Evolutionary conservation across 2,113 vertebrate genomes (phyloP).

Genomic region (Synodontis membranacea): DNA sequence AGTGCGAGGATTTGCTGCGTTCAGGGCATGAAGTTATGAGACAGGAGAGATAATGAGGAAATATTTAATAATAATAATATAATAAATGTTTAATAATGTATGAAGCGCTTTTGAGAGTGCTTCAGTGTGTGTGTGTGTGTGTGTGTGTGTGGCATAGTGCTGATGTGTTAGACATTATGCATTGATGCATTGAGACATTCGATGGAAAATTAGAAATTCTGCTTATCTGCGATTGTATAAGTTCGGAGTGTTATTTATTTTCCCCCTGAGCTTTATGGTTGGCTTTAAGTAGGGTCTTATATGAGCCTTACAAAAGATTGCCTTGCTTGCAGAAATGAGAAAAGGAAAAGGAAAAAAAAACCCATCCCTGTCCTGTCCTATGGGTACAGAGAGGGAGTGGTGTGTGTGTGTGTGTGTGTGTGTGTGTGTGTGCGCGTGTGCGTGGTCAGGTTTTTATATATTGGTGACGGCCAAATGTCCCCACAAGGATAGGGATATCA

Average conservation of each 20-base stretch:
- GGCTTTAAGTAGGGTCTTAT: slow-evolving; percentile 8
- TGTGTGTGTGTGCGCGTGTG: background rate
- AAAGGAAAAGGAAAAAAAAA: background rate
- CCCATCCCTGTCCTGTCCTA: background rate
- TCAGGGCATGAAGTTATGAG: background rate
- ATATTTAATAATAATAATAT: background rate
- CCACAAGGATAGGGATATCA: background rate
- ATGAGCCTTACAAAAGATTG: slow-evolving; percentile 6
- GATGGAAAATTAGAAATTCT: background rate
- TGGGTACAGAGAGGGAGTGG: background rate
- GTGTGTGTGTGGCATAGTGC: background rate
- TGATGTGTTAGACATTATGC: slow-evolving; percentile 5
- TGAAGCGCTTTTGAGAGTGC: background rate
- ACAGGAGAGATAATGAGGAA: background rate
- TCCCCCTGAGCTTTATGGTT: background rate
- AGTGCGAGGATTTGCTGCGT: background rate
- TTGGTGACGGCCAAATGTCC: background rate
- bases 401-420: slow-evolving; percentile 6
- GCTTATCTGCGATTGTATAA: background rate
- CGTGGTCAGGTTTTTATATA: background rate
- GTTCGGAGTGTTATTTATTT: background rate
- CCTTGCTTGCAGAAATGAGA: slow-evolving; percentile 23
- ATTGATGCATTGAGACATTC: background rate
- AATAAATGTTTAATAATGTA: background rate
- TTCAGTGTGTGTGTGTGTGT: background rate